phyloP scores from a whole-genome alignment of 2,888 invertebrate species.

The Oegoconia quadripuncta region DNA sequence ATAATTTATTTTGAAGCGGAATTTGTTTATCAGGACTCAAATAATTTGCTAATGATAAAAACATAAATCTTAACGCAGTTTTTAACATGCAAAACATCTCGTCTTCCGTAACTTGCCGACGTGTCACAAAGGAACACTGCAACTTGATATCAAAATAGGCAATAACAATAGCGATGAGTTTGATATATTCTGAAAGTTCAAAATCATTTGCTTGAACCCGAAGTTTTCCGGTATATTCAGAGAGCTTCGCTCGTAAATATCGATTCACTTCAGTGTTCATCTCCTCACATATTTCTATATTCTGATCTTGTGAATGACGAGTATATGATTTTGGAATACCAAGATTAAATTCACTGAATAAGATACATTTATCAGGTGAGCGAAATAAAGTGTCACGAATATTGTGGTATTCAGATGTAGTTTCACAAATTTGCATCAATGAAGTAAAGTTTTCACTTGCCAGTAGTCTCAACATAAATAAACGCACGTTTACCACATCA shows the following conservation, averaged over 20 bases:
- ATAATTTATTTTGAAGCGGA: slow-evolving; percentile 36
- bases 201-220: slow-evolving; percentile 27
- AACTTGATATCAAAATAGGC: slow-evolving; percentile 43
- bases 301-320: not conserved
- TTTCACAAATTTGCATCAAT: slow-evolving; percentile 3
- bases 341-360: slow-evolving; percentile 60
- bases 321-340: slow-evolving; percentile 20
- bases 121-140: slow-evolving; percentile 33
- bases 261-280: slow-evolving; percentile 32
- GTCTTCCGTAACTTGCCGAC: slow-evolving; percentile 29
- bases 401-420: slow-evolving; percentile 19
- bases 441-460: slow-evolving; percentile 47
- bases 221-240: slow-evolving; percentile 19
- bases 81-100: slow-evolving; percentile 32
- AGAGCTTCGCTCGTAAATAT: slow-evolving; percentile 32
- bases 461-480: slow-evolving; percentile 48
- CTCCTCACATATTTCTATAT: slow-evolving; percentile 33
- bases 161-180: slow-evolving; percentile 35
- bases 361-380: slow-evolving; percentile 47
- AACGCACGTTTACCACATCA: slow-evolving; percentile 27
- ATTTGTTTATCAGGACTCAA: slow-evolving; percentile 39
- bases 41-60: slow-evolving; percentile 28
- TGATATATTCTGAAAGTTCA: slow-evolving; percentile 33
- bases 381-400: slow-evolving; percentile 47
- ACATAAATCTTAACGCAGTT: slow-evolving; percentile 36